Evolutionary conservation across 2,113 vertebrate species (phyloP), one percentile per base, ranked within the genome.

Genomic region (Actinemys pallida): DNA sequence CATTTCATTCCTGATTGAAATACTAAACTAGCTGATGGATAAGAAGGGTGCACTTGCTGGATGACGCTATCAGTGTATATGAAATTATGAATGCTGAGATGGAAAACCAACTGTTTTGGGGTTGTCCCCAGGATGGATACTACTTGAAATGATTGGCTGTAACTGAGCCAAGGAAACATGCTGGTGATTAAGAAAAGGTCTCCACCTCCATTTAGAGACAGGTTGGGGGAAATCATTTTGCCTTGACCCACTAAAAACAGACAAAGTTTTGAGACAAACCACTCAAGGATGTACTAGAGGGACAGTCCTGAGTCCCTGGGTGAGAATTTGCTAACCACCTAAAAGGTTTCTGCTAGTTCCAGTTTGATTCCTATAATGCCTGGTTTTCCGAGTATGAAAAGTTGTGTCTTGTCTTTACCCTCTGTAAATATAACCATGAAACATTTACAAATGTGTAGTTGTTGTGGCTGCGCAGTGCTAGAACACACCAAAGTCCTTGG

Each of bases 291-390:
- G 42, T 29, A 29, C 91, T 45, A 4, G 45, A 12, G 3, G 8
- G 29, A 0, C 35, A 35, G 8, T 76, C 8, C 8, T 19, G 35
- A 12, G 13, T 5, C 49, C 80, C 27, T 1, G 47, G 11, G 1
- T 56, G 72, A 72, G 35, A 0, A 0, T 2, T 72, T 57, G 59
- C 52, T 22, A 45, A 76, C 6, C 17, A 2, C 57, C 83, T 76
- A 39, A 47, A 42, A 78, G 24, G 1, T 78, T 20, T 76, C 39
- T 76, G 75, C 22, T 69, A 69, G 65, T 69, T 69, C 65, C 24
- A 76, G 2, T 29, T 27, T 80, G 13, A 80, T n/a, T 59, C 16
- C 59, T 92, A 16, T 3, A 52, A 17, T 72, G 49, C 9, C 6
- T 75, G 80, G 7, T 2, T 89, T 90, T 2, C 42, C 42, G 4